These are phyloP conservation scores for Caenorhabditis drosophilae DNA, from an alignment of 2,888 invertebrate genomes.

Conservation along the genomic window DNA sequence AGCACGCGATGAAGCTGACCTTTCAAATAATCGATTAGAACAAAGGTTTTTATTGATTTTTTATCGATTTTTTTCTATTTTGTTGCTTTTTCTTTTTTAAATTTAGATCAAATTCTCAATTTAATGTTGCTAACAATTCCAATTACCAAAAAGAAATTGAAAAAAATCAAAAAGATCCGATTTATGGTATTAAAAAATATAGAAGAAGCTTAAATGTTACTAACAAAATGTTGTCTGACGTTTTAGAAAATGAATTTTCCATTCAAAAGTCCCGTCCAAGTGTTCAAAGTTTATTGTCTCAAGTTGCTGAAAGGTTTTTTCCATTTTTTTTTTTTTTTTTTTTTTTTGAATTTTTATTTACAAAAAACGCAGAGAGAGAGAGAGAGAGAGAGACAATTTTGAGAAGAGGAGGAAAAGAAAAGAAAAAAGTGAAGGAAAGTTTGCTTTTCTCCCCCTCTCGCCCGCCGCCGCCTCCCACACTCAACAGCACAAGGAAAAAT, in stretches of 20 bases:
- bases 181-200: not conserved
- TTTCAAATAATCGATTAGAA: not conserved
- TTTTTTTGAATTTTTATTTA: not conserved
- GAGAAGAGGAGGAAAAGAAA: not conserved
- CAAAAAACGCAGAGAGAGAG: no score
- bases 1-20: not conserved
- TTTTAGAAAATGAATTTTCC: slow-evolving; percentile 22
- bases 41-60: not conserved
- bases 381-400: no score
- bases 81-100: not conserved
- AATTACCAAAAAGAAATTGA: not conserved
- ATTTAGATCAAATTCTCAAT: not conserved
- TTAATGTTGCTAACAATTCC: no score
- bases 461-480: no score
- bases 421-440: no score
- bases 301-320: not conserved
- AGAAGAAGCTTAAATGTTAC: no score
- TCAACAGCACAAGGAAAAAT: no score
- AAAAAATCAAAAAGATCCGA: not conserved
- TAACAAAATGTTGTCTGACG: no score
- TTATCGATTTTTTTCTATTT: not conserved
- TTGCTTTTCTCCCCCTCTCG: no score
- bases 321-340: not conserved
- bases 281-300: slow-evolving; percentile 37
- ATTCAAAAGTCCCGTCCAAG: slow-evolving; percentile 32